Conservation (phyloP, 2,888 invertebrate species). For the Chrysopilus asiliformis region DNA sequence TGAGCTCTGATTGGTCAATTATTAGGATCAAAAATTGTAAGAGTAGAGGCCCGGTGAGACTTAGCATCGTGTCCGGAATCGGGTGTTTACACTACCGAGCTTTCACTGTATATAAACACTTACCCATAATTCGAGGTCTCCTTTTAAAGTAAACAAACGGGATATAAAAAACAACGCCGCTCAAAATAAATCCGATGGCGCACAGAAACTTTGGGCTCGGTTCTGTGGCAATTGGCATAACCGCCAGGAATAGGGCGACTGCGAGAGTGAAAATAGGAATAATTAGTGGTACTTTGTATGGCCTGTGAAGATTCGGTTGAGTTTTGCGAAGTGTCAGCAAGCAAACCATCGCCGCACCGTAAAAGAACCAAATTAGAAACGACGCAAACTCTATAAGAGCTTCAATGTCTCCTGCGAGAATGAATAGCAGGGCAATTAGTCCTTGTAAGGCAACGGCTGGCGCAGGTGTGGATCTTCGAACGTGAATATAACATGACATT, state of each 20-base stretch:
- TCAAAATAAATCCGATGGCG: slow-evolving; percentile 54
- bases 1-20: no score
- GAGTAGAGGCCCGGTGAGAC: no score
- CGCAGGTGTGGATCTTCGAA: slow-evolving; percentile 58
- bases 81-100: no score
- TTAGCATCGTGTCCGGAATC: no score
- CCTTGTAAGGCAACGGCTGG: slow-evolving; percentile 69
- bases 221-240: slow-evolving; percentile 60
- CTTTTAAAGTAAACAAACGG: slow-evolving; percentile 59
- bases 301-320: slow-evolving; percentile 50
- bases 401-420: slow-evolving; percentile 58
- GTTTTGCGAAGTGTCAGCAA: slow-evolving; percentile 59
- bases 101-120: no score
- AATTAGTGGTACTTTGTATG: slow-evolving; percentile 58
- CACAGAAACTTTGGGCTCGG: slow-evolving; percentile 65
- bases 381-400: slow-evolving; percentile 73
- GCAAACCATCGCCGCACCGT: slow-evolving; percentile 69
- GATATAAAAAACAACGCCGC: slow-evolving; percentile 58
- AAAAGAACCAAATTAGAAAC: slow-evolving; percentile 79
- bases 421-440: slow-evolving; percentile 53
- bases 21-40: no score
- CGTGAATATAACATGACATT: slow-evolving; percentile 66
- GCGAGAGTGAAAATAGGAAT: slow-evolving; percentile 60
- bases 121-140: slow-evolving; percentile 49
- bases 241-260: slow-evolving; percentile 56